Evolutionary conservation across 2,888 invertebrate genomes (phyloP), one percentile per base, ranked within the genome.

Genomic region (Lapara coniferarum): DNA sequence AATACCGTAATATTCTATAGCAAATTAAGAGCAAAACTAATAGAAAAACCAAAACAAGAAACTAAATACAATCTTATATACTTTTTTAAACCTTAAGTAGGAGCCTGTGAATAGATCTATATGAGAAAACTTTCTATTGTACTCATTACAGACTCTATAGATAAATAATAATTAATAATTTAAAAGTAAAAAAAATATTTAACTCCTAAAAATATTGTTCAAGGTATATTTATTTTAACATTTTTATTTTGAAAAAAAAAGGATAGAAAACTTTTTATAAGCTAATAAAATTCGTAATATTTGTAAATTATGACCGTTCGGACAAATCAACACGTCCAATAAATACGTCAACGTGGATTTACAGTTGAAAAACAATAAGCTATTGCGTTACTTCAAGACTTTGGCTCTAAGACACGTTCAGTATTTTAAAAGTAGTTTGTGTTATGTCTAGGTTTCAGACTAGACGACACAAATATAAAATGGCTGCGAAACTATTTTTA

Each of bases 391-490:
- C 63, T 25, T 46, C 13, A 19, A 19, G 46, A 63, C 12, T 49
- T 13, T 19, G 55, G 55, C 19, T 10, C 13, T 19, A 49, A 7
- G 63, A 13, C 19, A 63, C 16, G 59, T 49, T 63, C 13, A 12
- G 14, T 49, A 13, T 63, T 56, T 63, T 63, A 63, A 46, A 63
- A 46, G 46, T 63, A 49, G 13, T 13, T 63, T 8, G 46, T 63
- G 63, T 63, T 63, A n/a, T 63, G 63, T 63, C 63, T 63, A 63
- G 49, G 19, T 19, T 46, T 49, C 12, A 16, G 46, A 16, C 59
- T 49, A 63, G 63, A 25, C 63, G 49, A 49, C 46, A 63, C 49
- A 49, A 49, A 53, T 53, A 53, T 16, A n/a, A 55, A 55, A 19
- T 55, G 55, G 19, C 55, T 55, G 55, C 16, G n/a, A 49, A 49